A percentile compares a stretch with the other conserved stretches of the same genome.
Conservation (phyloP, 2,113 vertebrate genomes). For the Lepus americanus region DNA sequence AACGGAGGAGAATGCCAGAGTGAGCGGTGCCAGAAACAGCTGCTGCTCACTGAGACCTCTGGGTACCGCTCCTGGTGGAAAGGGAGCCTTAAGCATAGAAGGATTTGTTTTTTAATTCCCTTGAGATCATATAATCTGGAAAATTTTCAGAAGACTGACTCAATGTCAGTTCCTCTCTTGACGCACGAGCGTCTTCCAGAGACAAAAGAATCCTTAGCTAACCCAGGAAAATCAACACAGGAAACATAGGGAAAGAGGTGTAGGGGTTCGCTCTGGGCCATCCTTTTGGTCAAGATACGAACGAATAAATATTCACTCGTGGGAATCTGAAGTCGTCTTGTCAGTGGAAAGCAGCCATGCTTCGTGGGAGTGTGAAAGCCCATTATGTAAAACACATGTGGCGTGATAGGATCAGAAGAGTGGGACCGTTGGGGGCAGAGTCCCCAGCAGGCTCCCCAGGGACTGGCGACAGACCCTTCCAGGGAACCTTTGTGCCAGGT, state of each 20-base stretch:
- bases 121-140: background rate
- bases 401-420: background rate
- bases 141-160: background rate
- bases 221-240: background rate
- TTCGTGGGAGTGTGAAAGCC: background rate
- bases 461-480: background rate
- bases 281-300: background rate
- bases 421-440: background rate
- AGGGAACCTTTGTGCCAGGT: background rate
- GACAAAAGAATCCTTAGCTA: background rate
- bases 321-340: background rate
- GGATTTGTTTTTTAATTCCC: background rate
- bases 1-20: background rate
- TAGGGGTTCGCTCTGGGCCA: background rate
- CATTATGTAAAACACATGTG: fast-evolving
- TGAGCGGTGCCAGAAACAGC: background rate
- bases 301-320: background rate
- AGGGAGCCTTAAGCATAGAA: background rate
- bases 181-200: background rate
- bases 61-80: no score
- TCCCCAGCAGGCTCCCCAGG: background rate
- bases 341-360: no score
- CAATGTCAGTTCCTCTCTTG: background rate
- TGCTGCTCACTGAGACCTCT: no score
- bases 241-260: fast-evolving